phyloP scores from a whole-genome alignment of 2,888 invertebrate genomes.

The Phyllotreta cruciferae region DNA sequence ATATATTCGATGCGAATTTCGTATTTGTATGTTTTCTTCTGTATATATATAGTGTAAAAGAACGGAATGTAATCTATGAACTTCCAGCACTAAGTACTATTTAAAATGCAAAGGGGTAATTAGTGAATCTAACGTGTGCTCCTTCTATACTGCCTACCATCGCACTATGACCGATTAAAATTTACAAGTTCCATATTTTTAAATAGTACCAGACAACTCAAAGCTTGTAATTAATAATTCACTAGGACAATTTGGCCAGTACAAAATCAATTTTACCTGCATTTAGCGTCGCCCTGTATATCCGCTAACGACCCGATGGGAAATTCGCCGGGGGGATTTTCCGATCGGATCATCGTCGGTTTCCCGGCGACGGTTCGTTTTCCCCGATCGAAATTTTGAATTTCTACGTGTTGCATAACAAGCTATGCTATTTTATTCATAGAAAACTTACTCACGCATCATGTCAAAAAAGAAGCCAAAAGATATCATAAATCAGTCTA shows the following conservation, averaged over 20 bases:
- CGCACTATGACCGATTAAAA: slow-evolving; percentile 11
- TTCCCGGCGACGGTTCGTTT: not conserved
- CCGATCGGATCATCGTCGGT: not conserved
- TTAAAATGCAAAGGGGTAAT: slow-evolving; percentile 25
- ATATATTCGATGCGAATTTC: not conserved
- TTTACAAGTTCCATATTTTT: too few relatives aligned
- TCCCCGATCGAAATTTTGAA: not conserved
- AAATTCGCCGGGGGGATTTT: too few relatives aligned
- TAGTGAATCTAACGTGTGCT: slow-evolving; percentile 29
- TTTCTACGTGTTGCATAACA: slow-evolving; percentile 25
- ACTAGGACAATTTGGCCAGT: too few relatives aligned
- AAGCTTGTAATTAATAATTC: too few relatives aligned
- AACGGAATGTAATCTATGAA: not conserved
- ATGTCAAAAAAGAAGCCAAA: slow-evolving; percentile 28
- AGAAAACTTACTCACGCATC: slow-evolving; percentile 23
- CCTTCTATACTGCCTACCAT: slow-evolving; percentile 25
- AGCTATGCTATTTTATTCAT: slow-evolving; percentile 12
- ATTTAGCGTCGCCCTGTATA: too few relatives aligned
- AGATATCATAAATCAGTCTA: slow-evolving; percentile 18
- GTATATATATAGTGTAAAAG: too few relatives aligned
- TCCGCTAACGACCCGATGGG: too few relatives aligned
- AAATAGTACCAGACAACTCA: too few relatives aligned
- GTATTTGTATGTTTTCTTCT: too few relatives aligned
- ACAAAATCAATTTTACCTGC: too few relatives aligned
- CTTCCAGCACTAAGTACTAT: slow-evolving; percentile 33